Evolutionary conservation across 2,797 vertebrate species (phyloP).

Genomic region (Gymnothorax javanicus): DNA sequence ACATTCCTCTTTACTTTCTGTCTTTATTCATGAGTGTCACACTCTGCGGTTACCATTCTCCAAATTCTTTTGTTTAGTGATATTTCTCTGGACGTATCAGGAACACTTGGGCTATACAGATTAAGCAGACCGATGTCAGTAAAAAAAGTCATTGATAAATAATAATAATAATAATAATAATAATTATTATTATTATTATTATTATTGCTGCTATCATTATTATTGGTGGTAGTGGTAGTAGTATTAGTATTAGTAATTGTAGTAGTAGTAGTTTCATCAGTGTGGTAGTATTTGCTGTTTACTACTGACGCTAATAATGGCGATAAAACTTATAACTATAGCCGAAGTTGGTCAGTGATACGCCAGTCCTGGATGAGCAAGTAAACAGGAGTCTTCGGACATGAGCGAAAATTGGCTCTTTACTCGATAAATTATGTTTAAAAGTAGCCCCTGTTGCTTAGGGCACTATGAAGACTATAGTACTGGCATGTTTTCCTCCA

Average conservation of each 20-base stretch:
- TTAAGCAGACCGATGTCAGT: slow-evolving; percentile 21
- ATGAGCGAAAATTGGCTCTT: neutral
- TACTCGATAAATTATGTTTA: neutral
- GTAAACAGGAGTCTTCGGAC: neutral
- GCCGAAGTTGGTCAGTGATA: neutral
- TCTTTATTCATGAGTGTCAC: slow-evolving; percentile 65
- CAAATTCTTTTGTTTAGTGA: slow-evolving; percentile 75
- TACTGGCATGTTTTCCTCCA: neutral
- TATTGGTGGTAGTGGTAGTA: neutral
- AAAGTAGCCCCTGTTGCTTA: neutral
- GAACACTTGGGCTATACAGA: slow-evolving; percentile 55
- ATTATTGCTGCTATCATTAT: neutral
- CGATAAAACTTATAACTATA: neutral
- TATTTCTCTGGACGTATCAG: slow-evolving; percentile 75
- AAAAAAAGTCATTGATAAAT: slow-evolving; percentile 14
- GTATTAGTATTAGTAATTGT: neutral
- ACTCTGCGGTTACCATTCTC: slow-evolving; percentile 72
- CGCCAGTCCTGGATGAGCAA: neutral
- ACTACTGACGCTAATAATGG: neutral
- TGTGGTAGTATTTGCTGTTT: neutral
- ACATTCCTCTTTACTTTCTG: slow-evolving; percentile 66
- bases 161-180: neutral
- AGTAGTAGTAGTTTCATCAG: neutral
- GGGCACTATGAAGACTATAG: neutral
- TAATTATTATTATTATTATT: neutral